Conservation (phyloP, 2,888 invertebrate genomes). For the Campaea margaritaria region DNA sequence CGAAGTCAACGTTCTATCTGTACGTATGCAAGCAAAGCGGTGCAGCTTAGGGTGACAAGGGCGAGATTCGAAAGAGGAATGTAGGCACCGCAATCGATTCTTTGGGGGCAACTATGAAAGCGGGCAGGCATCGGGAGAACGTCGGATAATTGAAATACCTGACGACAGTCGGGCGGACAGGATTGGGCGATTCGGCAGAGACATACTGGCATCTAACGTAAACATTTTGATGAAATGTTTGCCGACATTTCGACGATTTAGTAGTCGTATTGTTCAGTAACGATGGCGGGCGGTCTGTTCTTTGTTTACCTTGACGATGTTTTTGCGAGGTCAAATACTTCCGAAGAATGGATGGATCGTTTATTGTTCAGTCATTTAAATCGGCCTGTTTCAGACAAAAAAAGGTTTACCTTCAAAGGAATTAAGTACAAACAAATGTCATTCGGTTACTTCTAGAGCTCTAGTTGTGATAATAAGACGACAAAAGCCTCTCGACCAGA, state of each 20-base stretch:
- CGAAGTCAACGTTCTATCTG: conserved; percentile 31
- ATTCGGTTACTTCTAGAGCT: no score
- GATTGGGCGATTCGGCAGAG: conserved; percentile 49
- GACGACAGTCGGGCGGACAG: conserved; percentile 49
- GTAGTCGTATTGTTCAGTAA: conserved; percentile 34
- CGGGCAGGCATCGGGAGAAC: conserved; percentile 50
- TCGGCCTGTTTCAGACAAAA: neutral
- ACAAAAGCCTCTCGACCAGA: neutral
- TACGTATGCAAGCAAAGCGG: conserved; percentile 46
- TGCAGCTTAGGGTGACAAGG: conserved; percentile 57
- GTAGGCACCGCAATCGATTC: conserved; percentile 66
- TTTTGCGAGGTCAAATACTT: conserved; percentile 5
- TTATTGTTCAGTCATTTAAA: conserved; percentile 1
- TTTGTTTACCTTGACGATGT: conserved; percentile 17
- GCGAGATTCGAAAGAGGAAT: conserved; percentile 60
- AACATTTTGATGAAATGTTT: conserved; percentile 57
- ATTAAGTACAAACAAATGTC: neutral
- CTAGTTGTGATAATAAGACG: no score
- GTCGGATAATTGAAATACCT: conserved; percentile 71
- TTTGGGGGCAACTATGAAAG: conserved; percentile 46
- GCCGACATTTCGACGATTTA: conserved; percentile 47
- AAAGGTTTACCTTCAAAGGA: no score
- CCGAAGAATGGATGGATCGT: neutral
- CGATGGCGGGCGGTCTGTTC: conserved; percentile 26
- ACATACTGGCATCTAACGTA: conserved; percentile 50